Percentiles rank a stretch among this genome's conserved stretches.
Evolutionary conservation across 2,888 invertebrate species (phyloP).

Genomic region (Brachyopa scutellaris): DNA sequence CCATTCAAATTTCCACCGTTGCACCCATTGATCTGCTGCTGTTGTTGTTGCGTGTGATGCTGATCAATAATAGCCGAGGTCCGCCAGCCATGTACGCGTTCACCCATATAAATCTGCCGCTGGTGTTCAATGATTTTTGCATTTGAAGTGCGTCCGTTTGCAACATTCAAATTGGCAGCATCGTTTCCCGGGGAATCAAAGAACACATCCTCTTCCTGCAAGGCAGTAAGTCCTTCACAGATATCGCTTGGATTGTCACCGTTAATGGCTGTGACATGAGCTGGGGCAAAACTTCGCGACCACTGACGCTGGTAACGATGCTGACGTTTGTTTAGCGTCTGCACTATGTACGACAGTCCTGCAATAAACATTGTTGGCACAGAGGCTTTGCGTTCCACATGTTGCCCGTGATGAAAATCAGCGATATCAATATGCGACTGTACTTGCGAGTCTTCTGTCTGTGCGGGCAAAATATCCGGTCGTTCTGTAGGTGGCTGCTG

Average conservation of each 20-base stretch:
- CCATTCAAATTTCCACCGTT: conserved; percentile 26
- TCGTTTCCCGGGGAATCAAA: conserved; percentile 81
- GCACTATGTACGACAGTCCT: conserved; percentile 79
- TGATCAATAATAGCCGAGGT: conserved; percentile 76
- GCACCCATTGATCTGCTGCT: conserved; percentile 28
- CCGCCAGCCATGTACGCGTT: conserved; percentile 80
- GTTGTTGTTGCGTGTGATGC: conserved; percentile 72
- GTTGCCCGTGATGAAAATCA: conserved; percentile 76
- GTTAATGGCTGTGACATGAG: conserved; percentile 80
- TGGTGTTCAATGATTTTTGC: conserved; percentile 74
- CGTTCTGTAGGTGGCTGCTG: conserved; percentile 76
- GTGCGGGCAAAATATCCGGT: conserved; percentile 81
- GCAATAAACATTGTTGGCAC: conserved; percentile 80
- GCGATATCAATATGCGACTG: conserved; percentile 51
- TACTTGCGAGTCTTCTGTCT: conserved; percentile 75
- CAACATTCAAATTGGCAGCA: conserved; percentile 52
- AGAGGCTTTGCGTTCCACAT: conserved; percentile 81
- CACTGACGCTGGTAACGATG: conserved; percentile 82
- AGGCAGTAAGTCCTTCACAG: conserved; percentile 80
- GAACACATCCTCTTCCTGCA: conserved; percentile 84
- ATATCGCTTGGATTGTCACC: conserved; percentile 82
- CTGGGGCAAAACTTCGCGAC: conserved; percentile 88
- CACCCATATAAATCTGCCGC: conserved; percentile 78
- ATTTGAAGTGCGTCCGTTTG: conserved; percentile 45
- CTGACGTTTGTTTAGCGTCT: conserved; percentile 84